Percentiles rank a stretch among this genome's conserved stretches.
phyloP scores from a whole-genome alignment of 2,797 vertebrate genomes.

The Aeoliscus strigatus region DNA sequence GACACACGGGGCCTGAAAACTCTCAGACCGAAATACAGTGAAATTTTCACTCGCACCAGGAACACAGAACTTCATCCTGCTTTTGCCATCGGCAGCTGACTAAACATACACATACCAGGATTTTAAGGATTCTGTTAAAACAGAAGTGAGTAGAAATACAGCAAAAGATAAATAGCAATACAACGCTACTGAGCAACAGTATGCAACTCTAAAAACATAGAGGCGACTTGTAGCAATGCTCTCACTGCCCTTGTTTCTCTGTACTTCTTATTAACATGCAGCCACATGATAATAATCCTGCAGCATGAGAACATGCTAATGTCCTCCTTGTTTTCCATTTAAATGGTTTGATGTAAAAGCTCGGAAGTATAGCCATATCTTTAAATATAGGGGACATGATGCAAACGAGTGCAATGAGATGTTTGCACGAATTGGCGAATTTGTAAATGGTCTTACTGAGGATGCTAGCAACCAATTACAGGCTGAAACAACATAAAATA shows the following conservation, averaged over 20 bases:
- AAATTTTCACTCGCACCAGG: too few relatives aligned
- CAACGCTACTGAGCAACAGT: too few relatives aligned
- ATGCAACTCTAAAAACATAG: too few relatives aligned
- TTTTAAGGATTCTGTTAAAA: too few relatives aligned
- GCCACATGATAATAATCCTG: conserved; percentile 15
- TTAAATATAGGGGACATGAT: conserved; percentile 36
- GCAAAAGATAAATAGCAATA: too few relatives aligned
- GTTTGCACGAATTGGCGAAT: conserved; percentile 12
- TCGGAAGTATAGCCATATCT: too few relatives aligned
- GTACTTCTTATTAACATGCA: neutral
- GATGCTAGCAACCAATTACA: conserved; percentile 7
- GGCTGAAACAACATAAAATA: conserved; percentile 3
- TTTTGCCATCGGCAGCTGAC: too few relatives aligned
- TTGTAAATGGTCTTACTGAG: conserved; percentile 29
- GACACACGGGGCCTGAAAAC: neutral
- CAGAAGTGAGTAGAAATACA: too few relatives aligned
- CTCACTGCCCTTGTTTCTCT: neutral
- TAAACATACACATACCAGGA: too few relatives aligned
- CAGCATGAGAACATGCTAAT: conserved; percentile 21
- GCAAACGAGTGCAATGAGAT: conserved; percentile 39
- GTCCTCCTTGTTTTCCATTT: conserved; percentile 45
- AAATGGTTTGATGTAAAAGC: conserved; percentile 33
- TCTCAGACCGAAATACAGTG: too few relatives aligned
- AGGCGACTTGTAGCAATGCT: conserved; percentile 2
- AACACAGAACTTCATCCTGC: too few relatives aligned